Evolutionary conservation across 2,113 vertebrate genomes (phyloP).

Genomic region (Hirundichthys speculiger): DNA sequence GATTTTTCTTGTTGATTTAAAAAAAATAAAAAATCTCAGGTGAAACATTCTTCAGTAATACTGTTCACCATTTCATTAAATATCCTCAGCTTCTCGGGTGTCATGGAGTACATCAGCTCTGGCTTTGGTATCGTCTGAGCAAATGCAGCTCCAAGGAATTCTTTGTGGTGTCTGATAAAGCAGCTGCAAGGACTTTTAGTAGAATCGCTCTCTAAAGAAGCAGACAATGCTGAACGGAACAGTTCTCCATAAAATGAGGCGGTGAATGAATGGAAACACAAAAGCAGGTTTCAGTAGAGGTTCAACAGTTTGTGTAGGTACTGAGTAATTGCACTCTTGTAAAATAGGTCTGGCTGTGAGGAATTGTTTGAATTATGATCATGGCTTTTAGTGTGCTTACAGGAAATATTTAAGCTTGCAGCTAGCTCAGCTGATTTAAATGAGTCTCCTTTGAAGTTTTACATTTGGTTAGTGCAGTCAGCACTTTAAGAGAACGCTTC

Average conservation of each 20-base stretch:
- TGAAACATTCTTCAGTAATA: no score
- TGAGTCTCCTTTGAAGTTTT: constrained; percentile 33
- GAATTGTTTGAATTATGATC: constrained; percentile 45
- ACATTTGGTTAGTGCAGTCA: constrained; percentile 23
- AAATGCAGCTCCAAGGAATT: constrained; percentile 5
- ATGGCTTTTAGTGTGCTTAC: constrained; percentile 24
- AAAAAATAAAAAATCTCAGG: no score
- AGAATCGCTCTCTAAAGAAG: constrained; percentile 29
- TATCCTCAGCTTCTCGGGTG: not conserved
- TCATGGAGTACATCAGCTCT: constrained; percentile 16
- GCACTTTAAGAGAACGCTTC: constrained; percentile 36
- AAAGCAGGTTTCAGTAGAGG: constrained; percentile 31
- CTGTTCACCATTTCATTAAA: no score
- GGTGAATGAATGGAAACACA: constrained; percentile 28
- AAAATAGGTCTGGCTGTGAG: constrained; percentile 34
- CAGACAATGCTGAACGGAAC: constrained; percentile 8
- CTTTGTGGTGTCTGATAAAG: constrained; percentile 33
- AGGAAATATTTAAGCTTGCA: constrained; percentile 52
- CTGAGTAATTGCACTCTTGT: constrained; percentile 29
- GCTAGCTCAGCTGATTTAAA: constrained; percentile 46
- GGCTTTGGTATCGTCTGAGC: not conserved
- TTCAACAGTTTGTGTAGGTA: constrained; percentile 17
- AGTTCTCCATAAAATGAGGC: constrained; percentile 28
- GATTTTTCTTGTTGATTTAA: no score
- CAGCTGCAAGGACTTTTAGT: constrained; percentile 19